Percentiles rank a stretch among this genome's conserved stretches.
Evolutionary conservation across 1,140 invertebrate genomes (phyloP).

Genomic region (Leptinotarsa texana): DNA sequence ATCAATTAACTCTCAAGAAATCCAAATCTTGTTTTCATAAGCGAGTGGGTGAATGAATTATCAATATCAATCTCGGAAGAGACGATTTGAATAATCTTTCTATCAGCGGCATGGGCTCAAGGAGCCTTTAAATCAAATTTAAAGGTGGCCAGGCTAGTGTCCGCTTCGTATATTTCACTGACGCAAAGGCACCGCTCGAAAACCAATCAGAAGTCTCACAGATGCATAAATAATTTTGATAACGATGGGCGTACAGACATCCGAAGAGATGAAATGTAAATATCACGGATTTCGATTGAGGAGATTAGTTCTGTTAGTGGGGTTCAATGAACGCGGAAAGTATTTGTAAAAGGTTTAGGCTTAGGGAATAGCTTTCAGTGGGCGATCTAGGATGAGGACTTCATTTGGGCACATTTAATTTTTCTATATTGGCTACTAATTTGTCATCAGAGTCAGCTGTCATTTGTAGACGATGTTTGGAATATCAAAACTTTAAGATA

Average conservation of each 20-base stretch:
- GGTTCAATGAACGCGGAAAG: not conserved
- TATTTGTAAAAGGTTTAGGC: too few relatives aligned
- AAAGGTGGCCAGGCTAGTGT: not conserved
- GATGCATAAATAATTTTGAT: not conserved
- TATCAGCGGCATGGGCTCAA: not conserved
- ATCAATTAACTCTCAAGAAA: not conserved
- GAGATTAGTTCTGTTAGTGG: not conserved
- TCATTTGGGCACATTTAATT: too few relatives aligned
- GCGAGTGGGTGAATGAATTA: not conserved
- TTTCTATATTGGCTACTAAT: too few relatives aligned
- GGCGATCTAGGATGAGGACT: too few relatives aligned
- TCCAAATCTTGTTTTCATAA: constrained; percentile 3
- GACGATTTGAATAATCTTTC: not conserved
- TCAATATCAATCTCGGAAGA: constrained; percentile 3
- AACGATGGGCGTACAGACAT: constrained; percentile 1
- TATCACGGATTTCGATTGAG: constrained; percentile 2
- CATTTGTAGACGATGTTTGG: too few relatives aligned
- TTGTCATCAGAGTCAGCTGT: too few relatives aligned
- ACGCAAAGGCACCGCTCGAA: not conserved
- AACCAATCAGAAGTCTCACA: constrained; percentile 3
- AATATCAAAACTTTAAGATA: too few relatives aligned
- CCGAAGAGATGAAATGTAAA: constrained; percentile 5
- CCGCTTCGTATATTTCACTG: not conserved
- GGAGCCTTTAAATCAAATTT: not conserved
- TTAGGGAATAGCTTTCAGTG: too few relatives aligned